Base-by-base conservation (phyloP, 2,797 vertebrate genomes). In the Acanthurus tractus region DNA sequence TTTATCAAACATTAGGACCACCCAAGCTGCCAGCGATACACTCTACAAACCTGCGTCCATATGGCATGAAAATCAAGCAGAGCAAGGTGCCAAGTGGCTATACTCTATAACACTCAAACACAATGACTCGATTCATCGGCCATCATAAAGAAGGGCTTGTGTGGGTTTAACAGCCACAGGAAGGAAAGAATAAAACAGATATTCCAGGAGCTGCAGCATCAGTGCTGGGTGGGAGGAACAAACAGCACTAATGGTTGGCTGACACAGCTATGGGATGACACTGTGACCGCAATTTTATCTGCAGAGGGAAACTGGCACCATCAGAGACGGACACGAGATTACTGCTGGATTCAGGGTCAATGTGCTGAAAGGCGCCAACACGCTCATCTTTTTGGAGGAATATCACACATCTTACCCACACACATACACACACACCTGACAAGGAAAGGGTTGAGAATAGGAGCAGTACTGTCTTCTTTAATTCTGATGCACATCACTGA, bases 1-100 rank as follows among this genome's bases (percentile, higher is more conserved):
- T 86, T 72, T 74, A 87, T 90, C 84, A 86, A 81, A 90, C 83
- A 82, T 50, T 22, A 70, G 50, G 93, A 91, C 92, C 94, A 95
- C 93, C 89, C 92, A 93, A 77, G 86, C 48, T 79, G 83, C 38
- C 54, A 18, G 34, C 13, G 70, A 89, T 90, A 70, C 72, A 78
- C 79, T 86, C 85, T 72, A 85, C 74, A 89, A 87, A 79, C 71
- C 76, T 34, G 62, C 20, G 10, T 71, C 85, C 89, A 89, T 87
- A 88, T 88, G 91, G 81, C 79, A 72, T 36, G 61, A 76, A 64
- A 79, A 75, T 74, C 67, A 75, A 82, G 63, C 8, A 54, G 42
- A 78, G 71, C 72, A 74, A 86, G 68, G 74, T 87, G 88, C 84
- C 87, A 91, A 79, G 72, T n/a, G 17, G 70, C 61, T 56, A 61